Conservation (phyloP, 2,113 vertebrate species). For the Abramis brama region DNA sequence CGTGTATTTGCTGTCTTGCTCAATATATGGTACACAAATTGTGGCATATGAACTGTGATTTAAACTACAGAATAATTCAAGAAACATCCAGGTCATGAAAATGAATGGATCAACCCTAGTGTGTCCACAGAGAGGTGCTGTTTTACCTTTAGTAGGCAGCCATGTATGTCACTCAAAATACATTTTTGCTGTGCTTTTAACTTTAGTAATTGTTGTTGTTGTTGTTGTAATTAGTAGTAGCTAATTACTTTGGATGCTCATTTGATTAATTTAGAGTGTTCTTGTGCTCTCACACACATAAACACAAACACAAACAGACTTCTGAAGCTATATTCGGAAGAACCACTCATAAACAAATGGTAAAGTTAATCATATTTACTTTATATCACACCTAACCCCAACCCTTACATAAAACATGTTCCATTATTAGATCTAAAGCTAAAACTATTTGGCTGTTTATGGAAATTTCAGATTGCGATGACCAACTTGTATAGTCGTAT, state of each 20-base stretch:
- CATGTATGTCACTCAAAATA: not conserved
- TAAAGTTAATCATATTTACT: not conserved
- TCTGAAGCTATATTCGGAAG: not conserved
- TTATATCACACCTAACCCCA: not conserved
- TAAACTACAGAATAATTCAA: not conserved
- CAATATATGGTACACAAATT: no score
- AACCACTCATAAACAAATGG: not conserved
- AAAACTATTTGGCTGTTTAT: not conserved
- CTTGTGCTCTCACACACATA: not conserved
- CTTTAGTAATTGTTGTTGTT: not conserved
- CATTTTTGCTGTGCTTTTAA: not conserved
- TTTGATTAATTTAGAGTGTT: not conserved
- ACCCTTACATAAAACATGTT: not conserved
- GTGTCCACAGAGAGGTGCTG: conserved; percentile 13
- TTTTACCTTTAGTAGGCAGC: not conserved
- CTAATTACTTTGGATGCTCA: not conserved
- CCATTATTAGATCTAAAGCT: not conserved
- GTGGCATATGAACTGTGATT: not conserved
- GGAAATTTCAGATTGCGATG: not conserved
- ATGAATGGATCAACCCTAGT: not conserved
- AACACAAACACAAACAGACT: not conserved
- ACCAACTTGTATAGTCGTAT: not conserved
- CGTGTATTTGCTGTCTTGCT: not conserved
- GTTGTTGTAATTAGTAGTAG: not conserved
- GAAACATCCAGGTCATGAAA: conserved; percentile 34